Evolutionary conservation across 2,113 vertebrate species (phyloP).

Genomic region (Bungarus multicinctus): DNA sequence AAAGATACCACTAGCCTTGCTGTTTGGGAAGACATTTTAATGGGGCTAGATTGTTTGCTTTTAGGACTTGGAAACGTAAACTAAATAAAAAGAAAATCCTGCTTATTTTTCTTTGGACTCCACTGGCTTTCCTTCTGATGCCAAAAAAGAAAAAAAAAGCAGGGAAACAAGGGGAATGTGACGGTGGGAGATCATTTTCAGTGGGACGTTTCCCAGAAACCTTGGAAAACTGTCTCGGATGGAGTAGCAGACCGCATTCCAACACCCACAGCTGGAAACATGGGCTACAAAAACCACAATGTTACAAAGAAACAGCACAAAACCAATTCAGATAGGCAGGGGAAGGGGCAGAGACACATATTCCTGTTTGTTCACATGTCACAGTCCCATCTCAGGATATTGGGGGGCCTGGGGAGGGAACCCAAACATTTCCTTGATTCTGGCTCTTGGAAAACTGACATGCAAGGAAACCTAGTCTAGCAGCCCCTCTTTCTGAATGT

Average conservation of each 20-base stretch:
- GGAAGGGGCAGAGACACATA: neutral
- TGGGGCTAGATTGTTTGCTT: conserved; percentile 23
- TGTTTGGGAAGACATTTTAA: conserved; percentile 50
- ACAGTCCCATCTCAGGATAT: neutral
- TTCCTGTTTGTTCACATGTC: neutral
- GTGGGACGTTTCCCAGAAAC: neutral
- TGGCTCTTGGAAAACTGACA: neutral
- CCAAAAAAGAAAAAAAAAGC: neutral
- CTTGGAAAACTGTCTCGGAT: neutral
- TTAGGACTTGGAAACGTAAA: conserved; percentile 36
- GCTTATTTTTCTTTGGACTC: conserved; percentile 34
- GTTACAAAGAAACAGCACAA: neutral
- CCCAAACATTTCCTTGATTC: neutral
- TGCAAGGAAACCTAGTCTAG: neutral
- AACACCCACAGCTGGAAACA: neutral
- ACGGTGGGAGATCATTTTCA: neutral
- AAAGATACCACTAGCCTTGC: conserved; percentile 39
- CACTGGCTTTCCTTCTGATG: neutral
- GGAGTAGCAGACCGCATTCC: conserved; percentile 1
- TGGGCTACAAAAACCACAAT: neutral
- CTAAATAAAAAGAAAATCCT: conserved; percentile 21
- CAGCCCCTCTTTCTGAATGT: neutral
- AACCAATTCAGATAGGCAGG: neutral
- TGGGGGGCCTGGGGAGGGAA: too few species aligned
- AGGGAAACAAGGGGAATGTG: neutral